A percentile compares a stretch with the other conserved stretches of the same genome.
phyloP scores from a whole-genome alignment of 2,888 invertebrate species.

The Idaea dimidiata region DNA sequence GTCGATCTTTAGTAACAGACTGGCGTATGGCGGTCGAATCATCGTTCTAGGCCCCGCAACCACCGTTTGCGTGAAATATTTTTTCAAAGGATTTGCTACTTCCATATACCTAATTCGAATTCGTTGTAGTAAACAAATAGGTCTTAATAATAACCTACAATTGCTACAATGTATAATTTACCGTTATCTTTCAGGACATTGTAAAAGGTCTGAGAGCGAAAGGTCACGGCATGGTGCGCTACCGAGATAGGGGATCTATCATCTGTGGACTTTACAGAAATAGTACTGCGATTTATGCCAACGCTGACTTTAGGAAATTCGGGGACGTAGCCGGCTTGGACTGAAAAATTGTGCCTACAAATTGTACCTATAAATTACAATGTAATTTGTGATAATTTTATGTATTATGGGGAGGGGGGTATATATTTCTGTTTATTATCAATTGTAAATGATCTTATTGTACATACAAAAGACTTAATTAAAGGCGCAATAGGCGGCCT shows the following conservation, averaged over 20 bases:
- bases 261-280: constrained; percentile 85
- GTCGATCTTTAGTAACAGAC: too few species aligned
- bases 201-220: constrained; percentile 82
- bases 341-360: constrained; percentile 36
- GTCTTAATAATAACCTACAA: background rate
- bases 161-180: background rate
- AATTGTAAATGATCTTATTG: background rate
- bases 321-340: constrained; percentile 88
- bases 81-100: too few species aligned
- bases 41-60: too few species aligned
- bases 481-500: too few species aligned
- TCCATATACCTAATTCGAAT: too few species aligned
- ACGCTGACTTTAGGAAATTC: constrained; percentile 90
- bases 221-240: constrained; percentile 85
- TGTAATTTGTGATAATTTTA: constrained; percentile 17
- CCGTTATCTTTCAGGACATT: constrained; percentile 73
- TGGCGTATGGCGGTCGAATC: too few species aligned
- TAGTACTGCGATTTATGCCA: constrained; percentile 84
- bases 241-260: constrained; percentile 84
- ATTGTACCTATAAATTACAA: constrained; percentile 14
- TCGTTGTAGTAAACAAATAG: too few species aligned
- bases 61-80: too few species aligned
- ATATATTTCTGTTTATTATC: constrained; percentile 8
- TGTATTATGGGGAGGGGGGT: background rate
- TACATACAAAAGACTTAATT: too few species aligned